Percentiles rank a stretch among this genome's conserved stretches.
Conservation (phyloP, 1,140 invertebrate genomes). For the Maniola jurtina region DNA sequence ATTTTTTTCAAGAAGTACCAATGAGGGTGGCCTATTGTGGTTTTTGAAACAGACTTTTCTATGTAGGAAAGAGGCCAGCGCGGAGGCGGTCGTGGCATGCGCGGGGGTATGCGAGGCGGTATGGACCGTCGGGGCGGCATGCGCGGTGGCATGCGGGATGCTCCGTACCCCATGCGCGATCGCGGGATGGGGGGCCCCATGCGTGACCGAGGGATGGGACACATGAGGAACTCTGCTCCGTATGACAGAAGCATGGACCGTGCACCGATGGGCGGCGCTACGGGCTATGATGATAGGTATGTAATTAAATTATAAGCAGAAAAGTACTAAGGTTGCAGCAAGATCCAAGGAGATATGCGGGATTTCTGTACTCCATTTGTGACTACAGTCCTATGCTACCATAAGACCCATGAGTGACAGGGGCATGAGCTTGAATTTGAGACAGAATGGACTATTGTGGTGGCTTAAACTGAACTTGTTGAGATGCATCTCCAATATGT, state of each 20-base stretch:
- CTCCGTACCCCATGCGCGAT: conserved; percentile 52
- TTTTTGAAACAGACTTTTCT: background rate
- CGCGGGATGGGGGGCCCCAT: conserved; percentile 8
- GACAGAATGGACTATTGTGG: too few species aligned
- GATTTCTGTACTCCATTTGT: too few species aligned
- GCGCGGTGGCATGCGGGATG: conserved; percentile 61
- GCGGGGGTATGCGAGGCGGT: conserved; percentile 58
- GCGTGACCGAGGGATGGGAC: conserved; percentile 46
- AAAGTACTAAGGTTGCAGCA: too few species aligned
- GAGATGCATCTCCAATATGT: too few species aligned
- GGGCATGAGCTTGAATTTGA: too few species aligned
- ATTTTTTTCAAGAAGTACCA: too few species aligned
- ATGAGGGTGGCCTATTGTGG: background rate
- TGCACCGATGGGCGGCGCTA: conserved; percentile 56
- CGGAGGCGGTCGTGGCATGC: conserved; percentile 53
- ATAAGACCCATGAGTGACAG: too few species aligned
- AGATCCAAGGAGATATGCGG: too few species aligned
- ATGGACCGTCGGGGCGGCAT: conserved; percentile 61
- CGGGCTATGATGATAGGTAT: conserved; percentile 61
- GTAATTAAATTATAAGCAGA: conserved; percentile 4
- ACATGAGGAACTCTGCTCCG: conserved; percentile 5
- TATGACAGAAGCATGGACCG: conserved; percentile 69
- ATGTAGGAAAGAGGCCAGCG: conserved; percentile 62
- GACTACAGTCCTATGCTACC: too few species aligned
- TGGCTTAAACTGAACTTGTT: too few species aligned